phyloP scores from a whole-genome alignment of 2,797 vertebrate species.

The Melanotaenia parkinsoni region DNA sequence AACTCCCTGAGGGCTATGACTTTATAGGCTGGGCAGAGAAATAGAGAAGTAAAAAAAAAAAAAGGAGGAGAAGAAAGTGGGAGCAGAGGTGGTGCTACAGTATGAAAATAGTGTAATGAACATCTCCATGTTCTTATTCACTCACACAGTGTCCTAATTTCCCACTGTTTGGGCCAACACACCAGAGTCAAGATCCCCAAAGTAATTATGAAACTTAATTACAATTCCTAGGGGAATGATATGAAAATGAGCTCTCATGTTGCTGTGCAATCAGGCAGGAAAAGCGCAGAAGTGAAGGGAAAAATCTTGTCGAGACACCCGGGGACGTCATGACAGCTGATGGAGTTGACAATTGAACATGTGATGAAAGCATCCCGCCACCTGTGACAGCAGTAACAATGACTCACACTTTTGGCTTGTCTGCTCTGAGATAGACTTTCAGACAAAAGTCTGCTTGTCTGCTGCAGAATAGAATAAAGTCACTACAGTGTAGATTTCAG shows the following conservation, averaged over 20 bases:
- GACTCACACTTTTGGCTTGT: conserved; percentile 24
- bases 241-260: conserved; percentile 70
- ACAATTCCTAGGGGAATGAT: conserved; percentile 70
- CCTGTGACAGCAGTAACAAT: conserved; percentile 47
- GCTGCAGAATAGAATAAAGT: not conserved
- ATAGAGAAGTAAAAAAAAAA: conserved; percentile 2
- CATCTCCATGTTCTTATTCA: not conserved
- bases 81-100: conserved; percentile 11
- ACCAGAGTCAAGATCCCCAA: conserved; percentile 72
- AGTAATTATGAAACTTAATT: conserved; percentile 87
- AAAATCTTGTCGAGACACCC: conserved; percentile 5
- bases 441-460: not conserved
- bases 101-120: conserved; percentile 9
- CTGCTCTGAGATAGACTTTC: conserved; percentile 18
- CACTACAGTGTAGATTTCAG: conserved; percentile 19
- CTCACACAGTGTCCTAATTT: conserved; percentile 69
- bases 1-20: conserved; percentile 65
- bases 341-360: conserved; percentile 36
- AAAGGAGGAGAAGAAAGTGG: conserved; percentile 35
- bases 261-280: conserved; percentile 51
- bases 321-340: conserved; percentile 58
- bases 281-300: conserved; percentile 7
- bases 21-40: conserved; percentile 59
- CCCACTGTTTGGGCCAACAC: conserved; percentile 58
- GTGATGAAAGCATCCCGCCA: conserved; percentile 41